A percentile compares a stretch with the other conserved stretches of the same genome.
Conservation (phyloP, 2,113 vertebrate genomes). For the Ceuthmochares aereus region DNA sequence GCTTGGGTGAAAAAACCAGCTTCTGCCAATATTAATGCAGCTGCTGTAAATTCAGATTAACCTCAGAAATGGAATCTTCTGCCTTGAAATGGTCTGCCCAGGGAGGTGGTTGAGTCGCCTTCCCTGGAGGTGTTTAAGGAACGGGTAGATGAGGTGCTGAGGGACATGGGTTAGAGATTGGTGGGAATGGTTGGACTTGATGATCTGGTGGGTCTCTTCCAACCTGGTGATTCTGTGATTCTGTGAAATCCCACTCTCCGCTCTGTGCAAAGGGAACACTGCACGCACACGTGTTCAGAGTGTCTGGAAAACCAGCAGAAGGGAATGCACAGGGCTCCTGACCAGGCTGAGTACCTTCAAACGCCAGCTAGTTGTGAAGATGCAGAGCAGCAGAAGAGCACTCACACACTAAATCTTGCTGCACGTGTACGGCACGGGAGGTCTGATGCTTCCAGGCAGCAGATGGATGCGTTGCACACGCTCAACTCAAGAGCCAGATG, state of each 20-base stretch:
- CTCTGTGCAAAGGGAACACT: not conserved
- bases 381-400: not conserved
- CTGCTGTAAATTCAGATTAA: not conserved
- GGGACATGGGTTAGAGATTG: too few species aligned
- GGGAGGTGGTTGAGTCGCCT: too few species aligned
- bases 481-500: not conserved
- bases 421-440: not conserved
- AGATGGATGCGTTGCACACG: not conserved
- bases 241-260: not conserved
- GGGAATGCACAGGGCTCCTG: not conserved
- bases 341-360: not conserved
- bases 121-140: too few species aligned
- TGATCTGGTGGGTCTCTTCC: too few species aligned
- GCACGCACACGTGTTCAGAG: not conserved
- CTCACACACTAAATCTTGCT: too few species aligned
- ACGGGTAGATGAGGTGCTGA: too few species aligned
- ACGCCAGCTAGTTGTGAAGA: not conserved
- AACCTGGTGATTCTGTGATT: too few species aligned
- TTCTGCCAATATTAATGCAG: not conserved
- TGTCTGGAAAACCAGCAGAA: not conserved
- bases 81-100: too few species aligned
- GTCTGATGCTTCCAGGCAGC: not conserved
- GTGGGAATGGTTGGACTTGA: too few species aligned
- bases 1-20: not conserved
- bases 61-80: not conserved